A percentile compares a stretch with the other conserved stretches of the same genome.
These are phyloP conservation scores for Glossophaga mutica DNA, from an alignment of 2,797 vertebrate species.

Conservation along the genomic window DNA sequence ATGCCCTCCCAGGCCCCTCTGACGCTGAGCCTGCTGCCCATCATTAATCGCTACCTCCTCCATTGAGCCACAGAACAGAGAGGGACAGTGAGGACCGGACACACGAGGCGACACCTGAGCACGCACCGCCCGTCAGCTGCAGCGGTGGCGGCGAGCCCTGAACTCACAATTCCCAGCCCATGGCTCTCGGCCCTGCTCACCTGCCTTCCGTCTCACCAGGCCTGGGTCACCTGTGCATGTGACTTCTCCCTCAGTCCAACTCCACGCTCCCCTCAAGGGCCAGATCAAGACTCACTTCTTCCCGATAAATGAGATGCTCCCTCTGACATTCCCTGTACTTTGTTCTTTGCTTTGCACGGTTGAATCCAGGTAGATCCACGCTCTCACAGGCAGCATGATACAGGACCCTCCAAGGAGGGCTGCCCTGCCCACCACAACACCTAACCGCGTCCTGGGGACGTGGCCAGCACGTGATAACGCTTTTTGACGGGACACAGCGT, in stretches of 20 bases:
- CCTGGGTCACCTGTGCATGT: background rate
- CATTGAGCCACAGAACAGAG: background rate
- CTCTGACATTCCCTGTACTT: background rate
- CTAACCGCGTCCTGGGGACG: background rate
- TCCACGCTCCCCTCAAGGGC: background rate
- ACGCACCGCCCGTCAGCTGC: background rate
- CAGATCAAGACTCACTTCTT: background rate
- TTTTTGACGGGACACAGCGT: background rate
- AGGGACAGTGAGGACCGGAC: background rate
- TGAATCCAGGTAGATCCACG: fast-evolving
- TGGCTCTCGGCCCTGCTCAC: background rate
- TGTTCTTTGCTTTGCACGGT: background rate
- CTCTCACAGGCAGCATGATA: fast-evolving
- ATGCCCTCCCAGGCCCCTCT: background rate
- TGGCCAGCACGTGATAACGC: background rate
- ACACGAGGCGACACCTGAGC: background rate
- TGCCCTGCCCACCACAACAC: background rate
- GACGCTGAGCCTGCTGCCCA: background rate
- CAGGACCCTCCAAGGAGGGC: background rate
- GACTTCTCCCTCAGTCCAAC: background rate
- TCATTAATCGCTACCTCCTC: background rate
- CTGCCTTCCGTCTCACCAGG: background rate
- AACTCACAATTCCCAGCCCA: background rate
- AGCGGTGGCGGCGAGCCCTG: too few species aligned
- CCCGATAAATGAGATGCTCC: background rate